Evolutionary conservation across 2,113 vertebrate species (phyloP).

Genomic region (Serilophus lunatus): DNA sequence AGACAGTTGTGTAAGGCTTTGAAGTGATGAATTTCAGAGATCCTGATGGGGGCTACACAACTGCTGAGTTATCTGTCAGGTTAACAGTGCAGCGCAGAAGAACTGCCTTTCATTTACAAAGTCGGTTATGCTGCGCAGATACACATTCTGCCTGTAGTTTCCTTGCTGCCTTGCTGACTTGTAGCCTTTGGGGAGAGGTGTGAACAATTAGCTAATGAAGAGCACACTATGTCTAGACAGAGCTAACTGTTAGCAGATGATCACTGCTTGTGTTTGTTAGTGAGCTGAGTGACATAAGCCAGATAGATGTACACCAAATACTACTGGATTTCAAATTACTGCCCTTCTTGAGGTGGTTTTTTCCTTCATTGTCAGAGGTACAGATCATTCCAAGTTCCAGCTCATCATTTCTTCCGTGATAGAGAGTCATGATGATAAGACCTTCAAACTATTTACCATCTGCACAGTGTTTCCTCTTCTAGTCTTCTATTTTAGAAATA

Average conservation of each 20-base stretch:
- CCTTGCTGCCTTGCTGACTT: not conserved
- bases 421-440: not conserved
- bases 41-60: not conserved
- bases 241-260: slow-evolving; percentile 46
- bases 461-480: not conserved
- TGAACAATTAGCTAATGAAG: slow-evolving; percentile 39
- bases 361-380: not conserved
- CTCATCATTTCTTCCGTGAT: not conserved
- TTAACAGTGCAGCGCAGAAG: not conserved
- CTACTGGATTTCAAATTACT: not conserved
- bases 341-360: not conserved
- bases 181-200: slow-evolving; percentile 12
- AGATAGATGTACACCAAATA: not conserved
- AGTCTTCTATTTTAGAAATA: not conserved
- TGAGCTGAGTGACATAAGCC: not conserved
- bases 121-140: not conserved
- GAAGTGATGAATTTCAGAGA: not conserved
- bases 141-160: not conserved
- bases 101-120: not conserved
- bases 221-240: slow-evolving; percentile 47
- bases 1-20: not conserved
- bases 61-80: not conserved
- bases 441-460: not conserved
- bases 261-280: not conserved
- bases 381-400: not conserved